Evolutionary conservation across 2,888 invertebrate genomes (phyloP), one percentile per base, ranked within the genome.

Genomic region (Cordilura impudica): DNA sequence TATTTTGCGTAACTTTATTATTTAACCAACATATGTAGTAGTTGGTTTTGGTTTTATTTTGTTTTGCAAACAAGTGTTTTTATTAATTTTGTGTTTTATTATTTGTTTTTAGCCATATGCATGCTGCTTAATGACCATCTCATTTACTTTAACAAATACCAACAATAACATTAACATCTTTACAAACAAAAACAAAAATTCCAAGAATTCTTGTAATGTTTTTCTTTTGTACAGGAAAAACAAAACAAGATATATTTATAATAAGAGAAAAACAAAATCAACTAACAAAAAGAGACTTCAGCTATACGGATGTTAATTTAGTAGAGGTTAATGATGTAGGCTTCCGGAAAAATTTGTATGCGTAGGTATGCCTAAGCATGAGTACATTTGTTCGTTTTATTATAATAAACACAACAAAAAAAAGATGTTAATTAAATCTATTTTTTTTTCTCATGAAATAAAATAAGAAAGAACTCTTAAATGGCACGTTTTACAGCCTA

Each of bases 251-350:
- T 7, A 69, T 12, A 8, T n/a, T n/a, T n/a, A n/a, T n/a, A n/a
- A n/a, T n/a, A n/a, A n/a, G n/a, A n/a, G n/a, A n/a, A n/a, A n/a
- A n/a, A n/a, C n/a, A n/a, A n/a, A n/a, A n/a, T n/a, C n/a, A n/a
- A n/a, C n/a, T n/a, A n/a, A n/a, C 2, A 61, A 45, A n/a, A 51
- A 45, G 23, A 71, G 29, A 4, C 16, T n/a, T 14, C 47, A 43
- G 10, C 35, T 31, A 63, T 71, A 72, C 63, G 65, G 14, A 56
- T 72, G 72, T 65, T 72, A 72, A 65, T 72, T 58, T 56, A 56
- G 35, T 72, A 18, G 5, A 65, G 31, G 65, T 56, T 72, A 72
- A 72, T 39, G 63, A 65, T 49, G 31, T 56, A 63, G 56, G 26
- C 72, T 71, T 70, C 60, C 60, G 60, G 70, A 8, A 21, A 58